A percentile compares a stretch with the other conserved stretches of the same genome.
phyloP scores from a whole-genome alignment of 2,797 vertebrate species.

The Oreochromis mossambicus region DNA sequence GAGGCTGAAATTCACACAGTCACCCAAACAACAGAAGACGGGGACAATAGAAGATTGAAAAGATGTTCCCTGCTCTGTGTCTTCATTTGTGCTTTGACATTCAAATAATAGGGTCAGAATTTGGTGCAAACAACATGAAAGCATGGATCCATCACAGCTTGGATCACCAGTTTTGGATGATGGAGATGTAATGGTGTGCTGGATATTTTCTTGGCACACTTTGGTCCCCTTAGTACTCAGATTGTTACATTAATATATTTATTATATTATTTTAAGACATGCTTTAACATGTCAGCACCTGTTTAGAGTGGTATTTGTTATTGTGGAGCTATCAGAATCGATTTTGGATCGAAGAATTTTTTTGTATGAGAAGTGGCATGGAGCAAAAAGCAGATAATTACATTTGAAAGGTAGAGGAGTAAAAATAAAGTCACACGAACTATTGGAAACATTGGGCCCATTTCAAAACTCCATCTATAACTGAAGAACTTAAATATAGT shows the following conservation, averaged over 20 bases:
- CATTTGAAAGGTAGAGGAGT: background rate
- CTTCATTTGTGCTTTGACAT: accelerated
- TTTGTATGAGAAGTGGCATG: background rate
- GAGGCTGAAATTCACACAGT: background rate
- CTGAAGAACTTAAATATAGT: background rate
- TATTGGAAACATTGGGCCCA: background rate
- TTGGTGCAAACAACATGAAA: background rate
- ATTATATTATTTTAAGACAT: background rate
- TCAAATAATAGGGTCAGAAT: background rate
- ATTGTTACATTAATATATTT: background rate
- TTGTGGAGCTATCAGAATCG: background rate
- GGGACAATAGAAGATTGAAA: background rate
- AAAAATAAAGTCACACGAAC: background rate
- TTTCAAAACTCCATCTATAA: background rate
- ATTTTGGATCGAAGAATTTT: accelerated
- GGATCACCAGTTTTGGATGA: background rate
- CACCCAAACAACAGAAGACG: accelerated
- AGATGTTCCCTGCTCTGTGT: background rate
- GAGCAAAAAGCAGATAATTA: background rate
- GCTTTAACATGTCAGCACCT: background rate
- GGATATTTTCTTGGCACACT: background rate
- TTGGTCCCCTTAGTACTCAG: background rate
- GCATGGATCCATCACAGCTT: background rate
- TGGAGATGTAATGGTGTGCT: background rate
- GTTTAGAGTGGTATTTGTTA: background rate